Evolutionary conservation across 2,888 invertebrate species (phyloP).

Genomic region (Gisinianus flammeolus): DNA sequence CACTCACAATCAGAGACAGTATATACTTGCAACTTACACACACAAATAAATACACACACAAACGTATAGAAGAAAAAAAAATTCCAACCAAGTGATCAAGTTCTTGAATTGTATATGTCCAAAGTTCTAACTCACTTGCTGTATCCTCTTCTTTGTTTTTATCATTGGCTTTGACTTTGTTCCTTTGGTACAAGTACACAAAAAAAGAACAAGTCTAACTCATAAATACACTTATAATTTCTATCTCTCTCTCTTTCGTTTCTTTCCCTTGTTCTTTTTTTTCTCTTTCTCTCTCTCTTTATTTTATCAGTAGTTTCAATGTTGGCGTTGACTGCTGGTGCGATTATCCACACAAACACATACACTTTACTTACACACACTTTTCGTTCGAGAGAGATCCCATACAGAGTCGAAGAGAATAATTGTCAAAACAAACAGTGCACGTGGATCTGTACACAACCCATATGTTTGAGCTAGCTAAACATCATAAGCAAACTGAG

Average conservation of each 20-base stretch:
- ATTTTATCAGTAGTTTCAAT: conserved; percentile 24
- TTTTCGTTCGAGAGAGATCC: conserved; percentile 30
- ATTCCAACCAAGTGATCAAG: neutral
- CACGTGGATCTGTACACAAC: conserved; percentile 59
- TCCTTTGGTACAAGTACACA: neutral
- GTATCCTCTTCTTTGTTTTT: no score
- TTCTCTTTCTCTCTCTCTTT: conserved; percentile 13
- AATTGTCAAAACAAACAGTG: conserved; percentile 59
- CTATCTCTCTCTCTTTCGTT: conserved; percentile 8
- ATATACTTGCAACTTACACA: no score
- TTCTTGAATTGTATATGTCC: neutral
- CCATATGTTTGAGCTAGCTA: conserved; percentile 59
- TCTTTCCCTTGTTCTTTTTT: neutral
- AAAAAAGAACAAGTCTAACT: neutral
- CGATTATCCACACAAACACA: conserved; percentile 35
- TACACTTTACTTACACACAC: conserved; percentile 34
- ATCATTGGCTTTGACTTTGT: neutral
- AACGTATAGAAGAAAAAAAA: no score
- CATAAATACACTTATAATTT: conserved; percentile 32
- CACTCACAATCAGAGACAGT: neutral
- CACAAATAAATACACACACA: no score
- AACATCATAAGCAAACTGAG: conserved; percentile 59
- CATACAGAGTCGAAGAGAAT: conserved; percentile 49
- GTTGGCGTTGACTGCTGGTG: conserved; percentile 33
- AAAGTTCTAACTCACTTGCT: no score